phyloP scores from a whole-genome alignment of 2,797 vertebrate species.

The Esox lucius region DNA sequence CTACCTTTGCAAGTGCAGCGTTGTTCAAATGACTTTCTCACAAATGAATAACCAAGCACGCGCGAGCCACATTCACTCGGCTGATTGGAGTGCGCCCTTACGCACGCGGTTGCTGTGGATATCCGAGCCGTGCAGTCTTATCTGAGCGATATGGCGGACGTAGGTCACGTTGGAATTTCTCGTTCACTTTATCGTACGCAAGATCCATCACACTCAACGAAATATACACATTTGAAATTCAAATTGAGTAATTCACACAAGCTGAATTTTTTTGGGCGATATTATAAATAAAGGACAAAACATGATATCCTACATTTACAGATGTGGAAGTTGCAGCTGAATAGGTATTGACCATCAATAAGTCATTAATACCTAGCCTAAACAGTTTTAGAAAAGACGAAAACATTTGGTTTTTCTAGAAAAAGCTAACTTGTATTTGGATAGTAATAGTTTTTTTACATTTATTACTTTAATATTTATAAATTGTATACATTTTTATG shows the following conservation, averaged over 20 bases:
- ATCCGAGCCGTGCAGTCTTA: conserved; percentile 57
- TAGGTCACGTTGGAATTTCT: conserved; percentile 43
- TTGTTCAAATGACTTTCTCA: conserved; percentile 46
- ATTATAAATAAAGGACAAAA: neutral
- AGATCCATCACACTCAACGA: neutral
- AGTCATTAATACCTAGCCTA: neutral
- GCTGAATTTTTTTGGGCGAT: neutral
- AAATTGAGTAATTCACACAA: neutral
- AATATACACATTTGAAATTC: neutral
- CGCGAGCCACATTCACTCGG: neutral
- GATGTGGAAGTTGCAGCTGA: neutral
- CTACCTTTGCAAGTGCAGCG: conserved; percentile 47
- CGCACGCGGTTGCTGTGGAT: conserved; percentile 16
- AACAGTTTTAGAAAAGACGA: neutral
- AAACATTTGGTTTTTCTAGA: neutral
- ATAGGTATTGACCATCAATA: neutral
- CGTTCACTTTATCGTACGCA: neutral
- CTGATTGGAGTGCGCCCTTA: conserved; percentile 21
- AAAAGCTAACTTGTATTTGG: neutral
- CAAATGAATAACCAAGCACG: conserved; percentile 7
- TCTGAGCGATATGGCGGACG: conserved; percentile 65
- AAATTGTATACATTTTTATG: no score
- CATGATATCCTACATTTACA: neutral
- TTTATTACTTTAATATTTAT: neutral
- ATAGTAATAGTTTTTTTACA: neutral